Base-by-base conservation (phyloP, 23 tunicate genomes). In the Halocynthia aurantium region DNA sequence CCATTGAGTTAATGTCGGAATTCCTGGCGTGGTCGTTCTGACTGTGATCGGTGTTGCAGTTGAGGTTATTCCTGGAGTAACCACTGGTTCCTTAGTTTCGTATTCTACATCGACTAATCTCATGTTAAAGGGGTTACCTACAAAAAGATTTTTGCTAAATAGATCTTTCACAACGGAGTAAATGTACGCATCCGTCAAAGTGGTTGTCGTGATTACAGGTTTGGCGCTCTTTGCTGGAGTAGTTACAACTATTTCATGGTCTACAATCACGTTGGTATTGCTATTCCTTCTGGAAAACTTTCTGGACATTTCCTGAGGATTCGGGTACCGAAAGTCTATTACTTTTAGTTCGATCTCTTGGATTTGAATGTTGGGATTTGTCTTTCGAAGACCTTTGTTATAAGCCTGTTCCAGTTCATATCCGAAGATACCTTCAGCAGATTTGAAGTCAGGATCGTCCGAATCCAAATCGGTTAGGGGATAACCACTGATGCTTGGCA, bases 71-170 rank as follows among this genome's bases (percentile, higher is more conserved):
- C 44, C 44, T 31, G 44, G 44, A 0, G 44, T 31, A 0, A 31
- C 4, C 44, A 31, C 44, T 31, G 44, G 44, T 31, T 31, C 44
- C 4, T 31, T 31, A 31, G 44, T 31, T 31, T 31, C 44, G 44
- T 31, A 31, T 31, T 31, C 44, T 31, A 31, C 44, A 31, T 31
- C 44, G 1, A 31, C 44, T 31, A 31, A 58, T 13, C 17, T 13
- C 63, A 58, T 58, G 9, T 10, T n/a, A 53, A 62, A 74, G 11
- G 78, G 78, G 31, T 52, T 8, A 74, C 6, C 78, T 11, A 74
- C 56, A 6, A 74, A 74, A 19, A 74, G 13, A 13, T 22, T 74
- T 22, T 74, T 64, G 10, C 64, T 53, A 54, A 74, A 74, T 17
- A n/a, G 56, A 18, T 54, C 65, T 20, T 55, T 18, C 19, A 64